Evolutionary conservation across 2,113 vertebrate genomes (phyloP).

Genomic region (Ictalurus furcatus): DNA sequence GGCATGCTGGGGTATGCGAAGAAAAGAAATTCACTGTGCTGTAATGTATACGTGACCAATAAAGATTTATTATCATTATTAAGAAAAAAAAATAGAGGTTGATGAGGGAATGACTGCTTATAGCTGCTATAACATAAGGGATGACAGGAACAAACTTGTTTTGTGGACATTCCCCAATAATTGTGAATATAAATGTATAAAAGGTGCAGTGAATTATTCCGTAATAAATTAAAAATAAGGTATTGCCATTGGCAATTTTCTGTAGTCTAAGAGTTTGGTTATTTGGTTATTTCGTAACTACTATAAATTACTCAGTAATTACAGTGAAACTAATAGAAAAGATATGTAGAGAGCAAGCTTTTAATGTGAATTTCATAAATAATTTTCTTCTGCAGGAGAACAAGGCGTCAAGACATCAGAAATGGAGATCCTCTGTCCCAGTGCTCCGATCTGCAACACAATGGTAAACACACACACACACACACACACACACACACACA

Average conservation of each 20-base stretch:
- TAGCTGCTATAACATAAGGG: too few species aligned
- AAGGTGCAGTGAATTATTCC: neutral
- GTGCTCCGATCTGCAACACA: slow-evolving; percentile 93
- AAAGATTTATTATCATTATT: too few species aligned
- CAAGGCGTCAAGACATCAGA: slow-evolving; percentile 92
- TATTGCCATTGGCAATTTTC: too few species aligned
- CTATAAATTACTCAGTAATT: neutral
- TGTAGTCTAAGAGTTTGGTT: neutral
- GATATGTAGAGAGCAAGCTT: neutral
- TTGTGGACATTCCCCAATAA: neutral
- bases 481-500: too few species aligned
- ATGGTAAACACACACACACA: slow-evolving; percentile 72
- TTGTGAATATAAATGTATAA: neutral
- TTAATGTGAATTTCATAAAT: neutral
- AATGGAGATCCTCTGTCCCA: slow-evolving; percentile 97
- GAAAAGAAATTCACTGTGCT: too few species aligned
- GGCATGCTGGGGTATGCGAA: too few species aligned
- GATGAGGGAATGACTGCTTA: too few species aligned
- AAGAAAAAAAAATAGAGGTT: neutral
- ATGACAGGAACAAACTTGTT: neutral
- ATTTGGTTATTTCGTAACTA: neutral
- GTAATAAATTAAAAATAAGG: neutral
- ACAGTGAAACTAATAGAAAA: neutral
- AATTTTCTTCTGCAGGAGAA: slow-evolving; percentile 77
- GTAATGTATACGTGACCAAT: too few species aligned